Percentiles rank a stretch among this genome's conserved stretches.
Evolutionary conservation across 2,797 vertebrate species (phyloP).

Genomic region (Anguilla megastoma): DNA sequence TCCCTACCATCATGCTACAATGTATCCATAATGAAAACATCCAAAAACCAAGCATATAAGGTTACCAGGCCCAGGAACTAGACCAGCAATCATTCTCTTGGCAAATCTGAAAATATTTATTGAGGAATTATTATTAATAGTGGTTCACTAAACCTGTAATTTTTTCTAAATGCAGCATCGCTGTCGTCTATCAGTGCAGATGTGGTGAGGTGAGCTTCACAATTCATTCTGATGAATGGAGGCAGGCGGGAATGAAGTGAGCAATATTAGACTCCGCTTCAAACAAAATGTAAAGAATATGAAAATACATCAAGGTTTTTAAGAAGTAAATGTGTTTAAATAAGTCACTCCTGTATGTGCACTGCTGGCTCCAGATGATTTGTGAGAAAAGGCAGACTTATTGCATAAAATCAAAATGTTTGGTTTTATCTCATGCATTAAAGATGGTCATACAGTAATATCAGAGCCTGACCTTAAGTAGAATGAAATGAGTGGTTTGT

Average conservation of each 20-base stretch:
- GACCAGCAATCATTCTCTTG: background rate
- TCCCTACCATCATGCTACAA: background rate
- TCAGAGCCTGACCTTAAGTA: background rate
- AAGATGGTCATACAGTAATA: background rate
- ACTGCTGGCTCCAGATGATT: background rate
- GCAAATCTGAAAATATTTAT: background rate
- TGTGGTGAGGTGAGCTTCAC: background rate
- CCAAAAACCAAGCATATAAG: background rate
- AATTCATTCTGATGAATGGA: background rate
- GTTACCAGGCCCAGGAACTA: background rate
- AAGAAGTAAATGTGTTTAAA: background rate
- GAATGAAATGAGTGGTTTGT: background rate
- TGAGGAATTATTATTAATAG: background rate
- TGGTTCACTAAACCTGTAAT: background rate
- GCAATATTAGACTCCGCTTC: background rate
- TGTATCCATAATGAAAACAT: background rate
- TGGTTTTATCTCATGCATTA: background rate
- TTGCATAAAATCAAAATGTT: background rate
- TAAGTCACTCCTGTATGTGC: background rate
- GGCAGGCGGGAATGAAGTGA: background rate
- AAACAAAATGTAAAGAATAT: background rate
- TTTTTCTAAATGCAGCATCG: background rate
- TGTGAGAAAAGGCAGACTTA: background rate
- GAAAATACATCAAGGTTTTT: background rate
- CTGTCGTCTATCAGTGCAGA: background rate